Base-by-base conservation (phyloP, 2,113 vertebrate species). In the Marcusenius ussheri region DNA sequence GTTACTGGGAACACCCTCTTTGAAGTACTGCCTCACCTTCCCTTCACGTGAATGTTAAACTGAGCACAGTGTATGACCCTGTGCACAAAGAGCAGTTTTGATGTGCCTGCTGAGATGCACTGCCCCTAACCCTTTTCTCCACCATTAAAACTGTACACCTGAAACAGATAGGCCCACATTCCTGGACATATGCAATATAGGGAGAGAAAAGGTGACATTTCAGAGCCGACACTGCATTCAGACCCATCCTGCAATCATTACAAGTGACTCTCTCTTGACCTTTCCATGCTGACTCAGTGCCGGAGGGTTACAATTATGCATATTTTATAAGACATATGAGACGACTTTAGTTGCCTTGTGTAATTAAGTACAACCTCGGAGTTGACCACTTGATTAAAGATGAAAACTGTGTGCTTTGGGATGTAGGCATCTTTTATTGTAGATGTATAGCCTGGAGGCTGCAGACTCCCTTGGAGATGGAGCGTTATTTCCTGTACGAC, bases 401-500 rank as follows among this genome's bases (percentile, higher is more conserved):
- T 39, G 74, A 35, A 80, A 80, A 80, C 74, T 42, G 13, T 70
- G 66, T 77, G 70, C 70, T 39, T 42, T 80, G 19, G 74, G 31
- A 80, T 80, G 31, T 5, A 80, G 74, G 31, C 13, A 19, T 80
- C 17, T 80, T 39, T 80, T 39, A 80, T 42, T 39, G 35, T 35
- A 19, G 35, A 80, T 42, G 31, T 31, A 27, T 70, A 70, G 10
- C 62, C 62, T 70, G 62, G 62, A 31, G 9, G 62, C n/a, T 1
- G n/a, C 39, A 31, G 70, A 77, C 31, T 39, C 70, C 27, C 13
- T 39, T 77, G 27, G 31, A 80, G 87, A 45, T 13, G 2, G 5
- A 84, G 56, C 56, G 53, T 77, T 87, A 84, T 53, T 89, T 50
- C 53, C 83, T 77, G 90, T 90, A 90, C 31, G 46, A n/a, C 50